A percentile compares a stretch with the other conserved stretches of the same genome.
Conservation (phyloP, 2,888 invertebrate species). For the Xylota sylvarum region DNA sequence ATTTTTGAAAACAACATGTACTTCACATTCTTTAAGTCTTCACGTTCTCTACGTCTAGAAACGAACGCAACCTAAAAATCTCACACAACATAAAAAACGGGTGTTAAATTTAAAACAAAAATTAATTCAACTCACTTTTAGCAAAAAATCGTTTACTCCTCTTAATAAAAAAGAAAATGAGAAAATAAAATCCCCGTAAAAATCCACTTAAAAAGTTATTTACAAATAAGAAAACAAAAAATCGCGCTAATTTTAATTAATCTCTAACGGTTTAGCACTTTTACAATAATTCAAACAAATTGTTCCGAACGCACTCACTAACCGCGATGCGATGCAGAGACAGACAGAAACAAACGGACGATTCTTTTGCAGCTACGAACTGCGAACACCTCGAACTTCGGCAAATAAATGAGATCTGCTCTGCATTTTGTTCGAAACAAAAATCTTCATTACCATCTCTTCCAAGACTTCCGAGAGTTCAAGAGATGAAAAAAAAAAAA, state of each 20-base stretch:
- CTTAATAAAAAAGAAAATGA: background rate
- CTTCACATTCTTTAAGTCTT: too few species aligned
- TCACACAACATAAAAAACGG: background rate
- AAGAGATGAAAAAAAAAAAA: constrained; percentile 32
- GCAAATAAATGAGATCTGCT: constrained; percentile 84
- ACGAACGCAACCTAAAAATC: background rate
- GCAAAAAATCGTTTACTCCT: background rate
- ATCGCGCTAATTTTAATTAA: background rate
- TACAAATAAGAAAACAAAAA: background rate
- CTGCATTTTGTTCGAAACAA: constrained; percentile 82
- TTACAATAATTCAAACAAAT: constrained; percentile 32
- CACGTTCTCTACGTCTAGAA: too few species aligned
- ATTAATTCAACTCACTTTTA: constrained; percentile 3
- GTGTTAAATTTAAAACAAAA: background rate
- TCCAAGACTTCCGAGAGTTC: constrained; percentile 50
- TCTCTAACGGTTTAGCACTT: background rate
- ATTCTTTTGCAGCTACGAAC: constrained; percentile 57
- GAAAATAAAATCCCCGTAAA: background rate
- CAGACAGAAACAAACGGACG: constrained; percentile 19
- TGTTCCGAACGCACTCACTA: constrained; percentile 25
- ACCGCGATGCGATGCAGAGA: constrained; percentile 36
- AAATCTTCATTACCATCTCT: constrained; percentile 78
- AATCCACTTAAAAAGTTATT: background rate
- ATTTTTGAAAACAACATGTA: too few species aligned
- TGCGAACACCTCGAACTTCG: constrained; percentile 83